Evolutionary conservation across 2,113 vertebrate genomes (phyloP).

Genomic region (Psilopsiagon aymara): DNA sequence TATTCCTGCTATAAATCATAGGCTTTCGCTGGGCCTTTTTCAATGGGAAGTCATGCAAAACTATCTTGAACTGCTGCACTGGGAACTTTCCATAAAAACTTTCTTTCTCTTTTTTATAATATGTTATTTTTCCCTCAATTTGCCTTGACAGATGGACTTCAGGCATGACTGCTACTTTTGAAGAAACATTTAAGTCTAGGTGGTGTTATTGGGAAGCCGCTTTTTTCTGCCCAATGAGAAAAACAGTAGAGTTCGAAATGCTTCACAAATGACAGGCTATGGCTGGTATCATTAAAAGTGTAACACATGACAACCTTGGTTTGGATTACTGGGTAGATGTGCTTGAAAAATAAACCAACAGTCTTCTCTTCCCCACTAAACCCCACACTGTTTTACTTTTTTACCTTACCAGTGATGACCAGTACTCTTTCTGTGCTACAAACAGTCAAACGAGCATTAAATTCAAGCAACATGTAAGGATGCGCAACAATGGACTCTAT

Average conservation of each 20-base stretch:
- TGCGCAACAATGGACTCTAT: neutral
- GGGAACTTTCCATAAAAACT: slow-evolving; percentile 23
- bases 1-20: slow-evolving; percentile 82
- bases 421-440: neutral
- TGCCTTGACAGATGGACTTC: slow-evolving; percentile 36
- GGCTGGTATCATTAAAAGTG: neutral
- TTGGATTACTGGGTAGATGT: neutral
- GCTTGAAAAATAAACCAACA: neutral
- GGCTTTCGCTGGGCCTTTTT: slow-evolving; percentile 35
- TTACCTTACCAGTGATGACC: neutral
- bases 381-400: neutral
- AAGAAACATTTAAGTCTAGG: neutral
- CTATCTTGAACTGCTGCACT: slow-evolving; percentile 16
- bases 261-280: neutral
- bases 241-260: neutral
- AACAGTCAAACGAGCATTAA: neutral
- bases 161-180: neutral
- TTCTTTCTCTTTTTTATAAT: neutral
- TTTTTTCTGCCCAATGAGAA: neutral
- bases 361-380: neutral
- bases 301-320: neutral
- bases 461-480: neutral
- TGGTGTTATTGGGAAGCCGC: neutral
- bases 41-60: slow-evolving; percentile 50
- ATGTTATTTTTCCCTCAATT: slow-evolving; percentile 41